Percentiles rank a stretch among this genome's conserved stretches.
phyloP scores from a whole-genome alignment of 2,888 invertebrate genomes.

The Temnothorax ravouxi region DNA sequence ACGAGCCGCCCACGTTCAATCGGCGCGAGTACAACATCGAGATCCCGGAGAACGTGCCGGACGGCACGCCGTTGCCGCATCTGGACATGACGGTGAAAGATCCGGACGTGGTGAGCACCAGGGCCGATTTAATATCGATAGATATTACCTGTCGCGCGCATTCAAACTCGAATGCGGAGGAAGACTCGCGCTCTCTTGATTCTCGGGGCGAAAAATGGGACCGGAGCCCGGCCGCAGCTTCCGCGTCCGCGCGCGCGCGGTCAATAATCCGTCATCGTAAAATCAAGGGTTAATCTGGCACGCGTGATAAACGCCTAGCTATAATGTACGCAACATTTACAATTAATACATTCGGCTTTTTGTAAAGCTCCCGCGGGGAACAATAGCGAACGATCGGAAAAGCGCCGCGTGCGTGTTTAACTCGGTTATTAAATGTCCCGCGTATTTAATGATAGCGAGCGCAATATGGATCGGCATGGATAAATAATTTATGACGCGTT shows the following conservation, averaged over 20 bases:
- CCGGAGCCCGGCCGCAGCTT: not conserved
- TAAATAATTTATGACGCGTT: slow-evolving; percentile 45
- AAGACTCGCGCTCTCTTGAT: not conserved
- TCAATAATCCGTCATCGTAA: slow-evolving; percentile 13
- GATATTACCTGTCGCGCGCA: not conserved
- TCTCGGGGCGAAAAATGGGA: not conserved
- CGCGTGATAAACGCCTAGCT: slow-evolving; percentile 24
- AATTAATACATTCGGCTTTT: slow-evolving; percentile 41
- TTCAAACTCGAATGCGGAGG: not conserved
- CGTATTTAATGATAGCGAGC: slow-evolving; percentile 36
- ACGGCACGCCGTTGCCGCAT: slow-evolving; percentile 93
- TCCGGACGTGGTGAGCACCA: slow-evolving; percentile 92
- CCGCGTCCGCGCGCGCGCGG: not conserved
- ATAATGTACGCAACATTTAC: slow-evolving; percentile 11
- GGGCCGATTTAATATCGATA: not conserved
- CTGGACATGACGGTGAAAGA: slow-evolving; percentile 95
- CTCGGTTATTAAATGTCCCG: slow-evolving; percentile 33
- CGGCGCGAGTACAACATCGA: slow-evolving; percentile 93
- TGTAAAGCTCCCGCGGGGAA: not conserved
- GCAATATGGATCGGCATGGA: slow-evolving; percentile 4
- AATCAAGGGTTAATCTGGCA: slow-evolving; percentile 3
- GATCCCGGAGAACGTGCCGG: slow-evolving; percentile 93
- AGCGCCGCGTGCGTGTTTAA: not conserved
- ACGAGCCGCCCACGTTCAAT: slow-evolving; percentile 95
- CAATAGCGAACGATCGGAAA: slow-evolving; percentile 20